Percentiles rank a stretch among this genome's conserved stretches.
phyloP scores from a whole-genome alignment of 2,888 invertebrate genomes.

The Sarcophaga rosellei region DNA sequence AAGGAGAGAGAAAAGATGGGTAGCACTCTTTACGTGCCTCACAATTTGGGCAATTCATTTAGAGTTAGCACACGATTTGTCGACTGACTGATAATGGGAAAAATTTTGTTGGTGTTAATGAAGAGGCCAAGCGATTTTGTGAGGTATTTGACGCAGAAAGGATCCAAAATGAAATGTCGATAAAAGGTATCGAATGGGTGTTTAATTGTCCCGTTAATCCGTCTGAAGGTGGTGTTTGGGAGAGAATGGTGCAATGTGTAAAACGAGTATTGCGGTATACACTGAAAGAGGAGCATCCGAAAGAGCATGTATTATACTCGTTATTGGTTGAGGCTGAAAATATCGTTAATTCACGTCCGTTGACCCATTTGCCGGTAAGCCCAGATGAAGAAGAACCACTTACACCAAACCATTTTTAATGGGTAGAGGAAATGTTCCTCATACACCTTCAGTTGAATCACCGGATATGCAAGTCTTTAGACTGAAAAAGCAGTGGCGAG shows the following conservation, averaged over 20 bases:
- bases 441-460: constrained; percentile 28
- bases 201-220: constrained; percentile 65
- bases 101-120: constrained; percentile 51
- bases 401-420: too few relatives aligned
- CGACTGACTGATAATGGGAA: constrained; percentile 65
- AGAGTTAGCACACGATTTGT: constrained; percentile 61
- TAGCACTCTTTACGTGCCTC: constrained; percentile 53
- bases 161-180: constrained; percentile 41
- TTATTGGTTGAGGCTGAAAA: too few relatives aligned
- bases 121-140: constrained; percentile 26
- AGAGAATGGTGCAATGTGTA: constrained; percentile 55
- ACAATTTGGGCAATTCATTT: constrained; percentile 50
- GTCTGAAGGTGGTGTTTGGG: constrained; percentile 57
- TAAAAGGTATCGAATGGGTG: constrained; percentile 63
- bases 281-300: too few relatives aligned
- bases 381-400: too few relatives aligned
- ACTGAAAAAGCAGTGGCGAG: constrained; percentile 64
- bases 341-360: too few relatives aligned
- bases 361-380: too few relatives aligned
- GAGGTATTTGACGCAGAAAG: constrained; percentile 32
- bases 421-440: constrained; percentile 27
- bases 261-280: constrained; percentile 28
- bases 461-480: constrained; percentile 19
- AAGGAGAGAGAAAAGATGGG: constrained; percentile 46
- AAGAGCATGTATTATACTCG: too few relatives aligned